Evolutionary conservation across 2,797 vertebrate genomes (phyloP).

Genomic region (Scomberomorus guttatus): DNA sequence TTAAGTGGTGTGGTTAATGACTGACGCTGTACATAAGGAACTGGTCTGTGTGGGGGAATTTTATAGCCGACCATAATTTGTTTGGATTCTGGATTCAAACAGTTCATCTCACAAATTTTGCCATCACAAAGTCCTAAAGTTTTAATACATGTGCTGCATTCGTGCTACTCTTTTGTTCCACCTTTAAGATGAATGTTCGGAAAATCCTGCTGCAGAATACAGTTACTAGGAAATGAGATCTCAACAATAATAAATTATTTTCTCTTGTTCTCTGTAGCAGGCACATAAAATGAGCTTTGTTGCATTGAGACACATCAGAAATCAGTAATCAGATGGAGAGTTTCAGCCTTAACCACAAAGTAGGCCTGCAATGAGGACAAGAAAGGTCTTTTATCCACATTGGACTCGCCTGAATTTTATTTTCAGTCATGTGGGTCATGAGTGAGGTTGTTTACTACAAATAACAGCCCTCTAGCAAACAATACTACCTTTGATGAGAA

Average conservation of each 20-base stretch:
- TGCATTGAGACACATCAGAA: neutral
- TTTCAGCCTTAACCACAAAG: neutral
- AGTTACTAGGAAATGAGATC: constrained; percentile 7
- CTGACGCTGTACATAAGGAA: constrained; percentile 30
- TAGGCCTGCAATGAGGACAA: neutral
- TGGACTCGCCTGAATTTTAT: neutral
- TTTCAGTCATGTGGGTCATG: neutral
- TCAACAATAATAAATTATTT: neutral
- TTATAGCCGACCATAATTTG: constrained; percentile 20
- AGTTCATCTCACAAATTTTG: constrained; percentile 1
- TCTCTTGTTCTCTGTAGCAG: neutral
- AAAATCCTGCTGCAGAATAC: constrained; percentile 17
- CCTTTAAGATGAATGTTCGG: neutral
- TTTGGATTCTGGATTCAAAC: constrained; percentile 34
- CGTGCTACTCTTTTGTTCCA: neutral
- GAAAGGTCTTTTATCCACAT: neutral
- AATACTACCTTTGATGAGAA: neutral
- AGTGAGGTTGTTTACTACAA: neutral
- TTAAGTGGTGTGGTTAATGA: constrained; percentile 49
- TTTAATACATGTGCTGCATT: neutral
- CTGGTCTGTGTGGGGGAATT: constrained; percentile 13
- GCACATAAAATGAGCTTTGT: neutral
- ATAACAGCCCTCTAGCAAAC: neutral
- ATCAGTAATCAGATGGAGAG: neutral
- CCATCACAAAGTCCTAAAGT: neutral